Conservation (phyloP, 2,888 invertebrate genomes). For the Pristionchus japonicus region DNA sequence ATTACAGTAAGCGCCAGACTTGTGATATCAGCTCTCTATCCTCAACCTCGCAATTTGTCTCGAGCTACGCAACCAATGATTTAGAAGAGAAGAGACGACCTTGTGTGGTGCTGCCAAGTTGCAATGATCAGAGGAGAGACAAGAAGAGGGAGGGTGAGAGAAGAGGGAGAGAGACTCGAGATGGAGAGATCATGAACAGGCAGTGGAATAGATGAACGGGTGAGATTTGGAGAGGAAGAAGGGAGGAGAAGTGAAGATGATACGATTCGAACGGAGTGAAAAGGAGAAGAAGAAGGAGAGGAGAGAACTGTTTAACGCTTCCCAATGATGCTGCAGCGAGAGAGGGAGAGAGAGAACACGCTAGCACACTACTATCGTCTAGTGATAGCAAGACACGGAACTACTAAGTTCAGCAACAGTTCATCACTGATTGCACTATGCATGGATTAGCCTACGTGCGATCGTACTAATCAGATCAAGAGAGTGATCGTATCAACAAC, state of each 20-base stretch:
- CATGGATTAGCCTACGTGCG: neutral
- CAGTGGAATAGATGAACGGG: constrained; percentile 25
- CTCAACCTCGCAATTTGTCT: constrained; percentile 1
- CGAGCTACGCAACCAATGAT: neutral
- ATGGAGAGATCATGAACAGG: constrained; percentile 9
- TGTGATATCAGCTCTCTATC: neutral
- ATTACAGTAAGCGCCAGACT: neutral
- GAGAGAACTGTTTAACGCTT: constrained; percentile 31
- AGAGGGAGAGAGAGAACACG: neutral
- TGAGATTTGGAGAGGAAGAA: constrained; percentile 17
- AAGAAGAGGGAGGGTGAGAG: neutral
- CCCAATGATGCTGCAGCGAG: neutral
- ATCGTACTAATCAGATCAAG: neutral
- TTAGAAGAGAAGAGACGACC: constrained; percentile 4
- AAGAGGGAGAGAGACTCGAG: neutral
- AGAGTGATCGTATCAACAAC: neutral
- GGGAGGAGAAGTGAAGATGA: neutral
- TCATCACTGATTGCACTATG: neutral
- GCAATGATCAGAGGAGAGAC: constrained; percentile 32
- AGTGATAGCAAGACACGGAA: neutral
- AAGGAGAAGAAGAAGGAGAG: neutral
- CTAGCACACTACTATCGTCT: neutral
- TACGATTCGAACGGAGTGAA: constrained; percentile 27
- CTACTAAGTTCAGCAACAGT: too few relatives aligned
- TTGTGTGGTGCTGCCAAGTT: constrained; percentile 35